Percentiles rank a stretch among this genome's conserved stretches.
These are phyloP conservation scores for Psilanteris sp. DNA, from an alignment of 1,140 invertebrate genomes.

Conservation along the genomic window DNA sequence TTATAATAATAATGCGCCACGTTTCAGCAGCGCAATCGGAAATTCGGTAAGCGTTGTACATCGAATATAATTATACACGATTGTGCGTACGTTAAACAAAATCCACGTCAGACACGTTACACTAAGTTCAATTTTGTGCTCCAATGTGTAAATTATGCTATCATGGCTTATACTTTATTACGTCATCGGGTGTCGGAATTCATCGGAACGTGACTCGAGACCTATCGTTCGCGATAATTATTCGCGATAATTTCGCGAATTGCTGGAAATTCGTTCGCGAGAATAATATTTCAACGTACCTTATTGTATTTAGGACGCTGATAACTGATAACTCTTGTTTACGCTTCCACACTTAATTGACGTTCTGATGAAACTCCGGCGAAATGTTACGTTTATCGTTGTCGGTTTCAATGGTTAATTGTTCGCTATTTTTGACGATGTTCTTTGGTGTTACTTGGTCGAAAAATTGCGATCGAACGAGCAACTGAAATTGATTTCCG, in stretches of 20 bases:
- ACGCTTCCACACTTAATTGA: conserved; percentile 60
- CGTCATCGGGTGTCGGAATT: conserved; percentile 64
- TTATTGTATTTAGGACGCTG: conserved; percentile 59
- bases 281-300: conserved; percentile 65
- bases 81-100: conserved; percentile 8
- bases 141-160: conserved; percentile 56
- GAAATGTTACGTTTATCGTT: conserved; percentile 40
- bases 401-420: conserved; percentile 40
- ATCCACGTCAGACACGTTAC: conserved; percentile 43
- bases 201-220: conserved; percentile 60
- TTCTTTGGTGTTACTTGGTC: conserved; percentile 37
- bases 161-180: conserved; percentile 49
- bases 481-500: conserved; percentile 15
- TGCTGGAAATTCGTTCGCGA: conserved; percentile 60
- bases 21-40: conserved; percentile 2
- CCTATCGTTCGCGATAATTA: conserved; percentile 59
- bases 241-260: conserved; percentile 57
- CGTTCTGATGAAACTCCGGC: conserved; percentile 58
- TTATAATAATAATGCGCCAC: conserved; percentile 5
- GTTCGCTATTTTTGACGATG: conserved; percentile 6
- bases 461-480: conserved; percentile 22
- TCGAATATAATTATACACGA: conserved; percentile 7
- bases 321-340: conserved; percentile 64
- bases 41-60: conserved; percentile 12
- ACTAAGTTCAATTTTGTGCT: conserved; percentile 37